Evolutionary conservation across 2,888 invertebrate species (phyloP), one percentile per base, ranked within the genome.

Genomic region (Melieria crassipennis): DNA sequence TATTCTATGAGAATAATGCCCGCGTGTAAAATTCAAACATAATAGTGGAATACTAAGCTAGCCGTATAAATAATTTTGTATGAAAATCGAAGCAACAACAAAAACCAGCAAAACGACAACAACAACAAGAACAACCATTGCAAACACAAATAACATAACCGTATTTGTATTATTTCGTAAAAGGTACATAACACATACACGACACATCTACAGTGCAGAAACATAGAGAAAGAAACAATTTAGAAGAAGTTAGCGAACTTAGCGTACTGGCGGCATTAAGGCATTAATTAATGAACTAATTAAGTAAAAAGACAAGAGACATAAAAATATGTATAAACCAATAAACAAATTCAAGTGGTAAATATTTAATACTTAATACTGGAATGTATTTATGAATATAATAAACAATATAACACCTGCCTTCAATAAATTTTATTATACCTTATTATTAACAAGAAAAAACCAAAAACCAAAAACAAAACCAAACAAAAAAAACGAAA

Each of bases 381-480:
- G 56, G 62, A 82, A 78, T 80, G 80, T 81, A 82, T 82, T 80
- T 82, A 83, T 80, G 80, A 80, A 69, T 65, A 69, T 69, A 81
- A 82, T 79, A 79, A 70, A 81, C 77, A 81, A 82, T 80, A 82
- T 81, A 82, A 83, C 79, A 83, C 83, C 83, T 83, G 83, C 83
- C 83, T 83, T 83, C 83, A 81, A 82, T 79, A 81, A 82, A 81
- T 81, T 82, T 77, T 76, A 76, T 83, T 81, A 80, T 82, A 83
- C 75, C 75, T 75, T 75, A 76, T 81, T 78, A 72, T 70, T 58
- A 57, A 73, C 66, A 65, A 63, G 71, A 66, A 61, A 50, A 60
- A 65, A n/a, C 7, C 30, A 30, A 30, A 16, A 57, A 61, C 65
- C 11, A 63, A 66, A 65, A 74, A 62, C 48, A 60, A 67, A 64